A percentile compares a stretch with the other conserved stretches of the same genome.
phyloP scores from a whole-genome alignment of 23 tunicate genomes.

The Ciona savignyi region DNA sequence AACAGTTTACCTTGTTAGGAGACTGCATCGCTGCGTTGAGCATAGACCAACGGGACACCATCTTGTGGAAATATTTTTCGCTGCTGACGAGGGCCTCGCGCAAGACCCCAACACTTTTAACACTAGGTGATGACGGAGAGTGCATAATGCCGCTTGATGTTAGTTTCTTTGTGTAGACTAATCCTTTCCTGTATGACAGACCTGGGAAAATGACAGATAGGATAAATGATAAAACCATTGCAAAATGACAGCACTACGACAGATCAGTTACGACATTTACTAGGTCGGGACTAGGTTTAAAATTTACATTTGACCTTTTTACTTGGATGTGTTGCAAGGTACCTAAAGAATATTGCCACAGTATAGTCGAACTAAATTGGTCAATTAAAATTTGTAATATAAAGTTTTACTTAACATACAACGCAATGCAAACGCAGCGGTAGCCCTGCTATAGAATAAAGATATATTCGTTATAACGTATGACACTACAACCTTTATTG shows the following conservation, averaged over 20 bases:
- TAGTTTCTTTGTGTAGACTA: slow-evolving; percentile 23
- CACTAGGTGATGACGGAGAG: slow-evolving; percentile 13
- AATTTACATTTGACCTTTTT: too few species aligned
- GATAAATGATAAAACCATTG: background rate
- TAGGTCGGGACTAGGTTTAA: too few species aligned
- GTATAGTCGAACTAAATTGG: too few species aligned
- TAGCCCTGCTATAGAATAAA: too few species aligned
- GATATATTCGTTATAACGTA: too few species aligned
- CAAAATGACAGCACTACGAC: too few species aligned
- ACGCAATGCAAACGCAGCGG: too few species aligned
- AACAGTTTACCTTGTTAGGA: slow-evolving; percentile 62
- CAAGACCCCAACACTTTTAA: background rate
- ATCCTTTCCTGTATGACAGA: slow-evolving; percentile 71
- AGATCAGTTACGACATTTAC: too few species aligned
- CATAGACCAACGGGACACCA: slow-evolving; percentile 33
- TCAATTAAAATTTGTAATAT: too few species aligned
- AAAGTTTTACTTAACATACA: too few species aligned
- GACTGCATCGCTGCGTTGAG: slow-evolving; percentile 17
- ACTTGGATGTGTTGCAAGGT: background rate
- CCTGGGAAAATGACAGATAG: slow-evolving; percentile 12
- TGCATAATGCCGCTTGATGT: slow-evolving; percentile 10
- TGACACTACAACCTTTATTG: too few species aligned
- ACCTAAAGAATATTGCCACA: slow-evolving; percentile 16
- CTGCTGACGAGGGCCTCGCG: background rate
- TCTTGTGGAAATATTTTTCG: slow-evolving; percentile 32